Base-by-base conservation (phyloP, 1,140 invertebrate genomes). In the Brachionus paranguensis region DNA sequence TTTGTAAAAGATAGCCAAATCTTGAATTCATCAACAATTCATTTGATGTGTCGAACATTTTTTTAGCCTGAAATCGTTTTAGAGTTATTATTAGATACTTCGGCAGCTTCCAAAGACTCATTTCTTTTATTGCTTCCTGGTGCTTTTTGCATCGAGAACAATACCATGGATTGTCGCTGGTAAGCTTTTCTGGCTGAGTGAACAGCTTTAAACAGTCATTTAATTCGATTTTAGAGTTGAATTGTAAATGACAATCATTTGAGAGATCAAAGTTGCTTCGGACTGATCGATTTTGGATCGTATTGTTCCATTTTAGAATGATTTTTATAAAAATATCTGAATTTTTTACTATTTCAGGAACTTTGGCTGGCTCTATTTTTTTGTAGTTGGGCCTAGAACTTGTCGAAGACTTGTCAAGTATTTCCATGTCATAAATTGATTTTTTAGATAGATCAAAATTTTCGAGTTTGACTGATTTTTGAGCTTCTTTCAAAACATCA, bases 141-240 rank as follows among this genome's bases (percentile, higher is more conserved):
- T 89, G 89, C 68, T 88, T 86, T 85, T 90, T 90, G 85, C 90
- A 91, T 78, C 85, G 68, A 17, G 86, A 86, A 85, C 88, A 88
- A 85, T 87, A 90, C 91, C 91, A 92, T 17, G 91, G 89, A 85
- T 92, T 90, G 68, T 91, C 90, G 72, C 88, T 89, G 50, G 87
- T 89, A 68, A 92, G 86, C 27, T 89, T 86, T 87, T 92, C 91
- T 10, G 91, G 91, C 86, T 92, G 90, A 14, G 90, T 91, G 85
- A 92, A 91, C 64, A 91, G 85, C 14, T 89, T 87, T 27, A 92
- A 85, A 86, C 91, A 92, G 14, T 91, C 89, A 27, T 90, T 86
- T 45, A 92, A 86, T 11, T 87, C 89, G n/a, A 88, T 87, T 14
- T 88, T 86, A 64, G 17, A 60, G 20, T 60, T 20, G 17, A 20